Percentiles rank a stretch among this genome's conserved stretches.
Conservation (phyloP, 2,113 vertebrate genomes). For the Hippolais icterina region DNA sequence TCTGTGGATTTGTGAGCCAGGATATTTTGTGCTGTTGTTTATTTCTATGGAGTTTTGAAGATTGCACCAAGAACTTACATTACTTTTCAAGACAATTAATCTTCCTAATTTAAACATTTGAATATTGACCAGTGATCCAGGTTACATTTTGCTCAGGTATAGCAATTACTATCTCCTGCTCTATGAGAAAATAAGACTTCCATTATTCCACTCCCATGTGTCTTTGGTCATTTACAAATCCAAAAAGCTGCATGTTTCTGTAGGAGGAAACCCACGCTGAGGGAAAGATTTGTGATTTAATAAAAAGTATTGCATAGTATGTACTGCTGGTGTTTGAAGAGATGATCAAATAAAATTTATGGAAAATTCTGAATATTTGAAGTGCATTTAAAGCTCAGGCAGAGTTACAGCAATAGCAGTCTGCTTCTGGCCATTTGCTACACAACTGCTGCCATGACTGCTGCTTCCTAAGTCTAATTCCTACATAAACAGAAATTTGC, state of each 20-base stretch:
- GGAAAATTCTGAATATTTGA: constrained; percentile 36
- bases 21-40: not conserved
- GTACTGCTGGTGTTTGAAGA: not conserved
- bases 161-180: not conserved
- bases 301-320: not conserved
- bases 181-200: not conserved
- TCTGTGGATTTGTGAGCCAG: not conserved
- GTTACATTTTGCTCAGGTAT: not conserved
- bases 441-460: not conserved
- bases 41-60: not conserved
- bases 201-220: not conserved
- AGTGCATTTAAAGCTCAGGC: not conserved
- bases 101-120: not conserved
- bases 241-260: not conserved
- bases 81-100: not conserved
- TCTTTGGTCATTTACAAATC: not conserved
- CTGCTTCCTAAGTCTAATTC: not conserved
- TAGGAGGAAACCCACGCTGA: not conserved
- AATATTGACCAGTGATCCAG: not conserved
- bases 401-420: not conserved
- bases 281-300: not conserved
- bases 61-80: not conserved
- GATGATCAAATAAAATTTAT: constrained; percentile 8
- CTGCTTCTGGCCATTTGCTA: constrained; percentile 2
- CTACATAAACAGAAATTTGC: not conserved